Conservation (phyloP, 2,888 invertebrate species). For the Volucella bombylans region DNA sequence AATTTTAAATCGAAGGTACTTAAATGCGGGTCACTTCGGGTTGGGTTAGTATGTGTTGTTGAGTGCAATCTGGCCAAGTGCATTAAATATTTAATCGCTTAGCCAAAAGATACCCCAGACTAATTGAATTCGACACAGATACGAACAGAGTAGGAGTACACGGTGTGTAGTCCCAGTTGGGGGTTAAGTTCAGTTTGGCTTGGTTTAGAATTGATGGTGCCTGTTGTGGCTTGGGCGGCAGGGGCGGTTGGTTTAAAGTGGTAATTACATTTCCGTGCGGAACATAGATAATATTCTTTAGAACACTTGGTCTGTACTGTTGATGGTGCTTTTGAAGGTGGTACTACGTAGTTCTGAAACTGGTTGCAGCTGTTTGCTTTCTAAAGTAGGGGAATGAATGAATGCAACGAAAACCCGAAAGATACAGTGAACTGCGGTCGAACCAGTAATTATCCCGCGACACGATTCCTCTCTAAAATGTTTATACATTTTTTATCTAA, state of each 20-base stretch:
- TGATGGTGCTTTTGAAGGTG: background rate
- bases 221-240: no score
- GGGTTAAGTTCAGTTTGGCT: conserved; percentile 35
- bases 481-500: background rate
- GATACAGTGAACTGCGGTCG: background rate
- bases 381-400: no score
- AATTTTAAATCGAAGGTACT: conserved; percentile 34
- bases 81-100: conserved; percentile 63
- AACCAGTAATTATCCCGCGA: conserved; percentile 48
- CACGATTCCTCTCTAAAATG: conserved; percentile 27
- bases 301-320: conserved; percentile 1
- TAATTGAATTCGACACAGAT: conserved; percentile 62
- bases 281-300: conserved; percentile 26
- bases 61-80: conserved; percentile 59
- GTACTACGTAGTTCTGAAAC: no score
- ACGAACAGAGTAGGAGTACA: background rate
- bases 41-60: conserved; percentile 4
- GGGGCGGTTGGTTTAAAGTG: background rate
- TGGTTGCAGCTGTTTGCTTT: no score
- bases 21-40: conserved; percentile 18
- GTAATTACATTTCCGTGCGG: conserved; percentile 48
- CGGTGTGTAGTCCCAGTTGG: background rate
- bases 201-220: background rate
- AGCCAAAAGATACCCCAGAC: conserved; percentile 48
- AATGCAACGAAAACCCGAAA: background rate